Conservation (phyloP, 2,797 vertebrate genomes). For the Mastacembelus armatus region DNA sequence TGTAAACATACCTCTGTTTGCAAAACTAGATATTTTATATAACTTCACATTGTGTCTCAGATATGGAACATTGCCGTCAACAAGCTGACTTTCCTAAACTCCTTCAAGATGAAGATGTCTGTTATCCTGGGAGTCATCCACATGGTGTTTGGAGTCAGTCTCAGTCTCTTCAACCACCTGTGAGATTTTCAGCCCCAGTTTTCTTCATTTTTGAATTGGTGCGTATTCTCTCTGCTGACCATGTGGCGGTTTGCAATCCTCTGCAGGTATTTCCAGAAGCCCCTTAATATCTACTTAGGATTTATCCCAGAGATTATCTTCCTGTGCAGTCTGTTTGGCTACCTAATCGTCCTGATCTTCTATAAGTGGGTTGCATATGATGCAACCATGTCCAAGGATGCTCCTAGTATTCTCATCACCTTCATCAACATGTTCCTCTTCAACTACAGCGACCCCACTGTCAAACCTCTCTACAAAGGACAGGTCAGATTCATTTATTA, state of each 20-base stretch:
- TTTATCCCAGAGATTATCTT: slow-evolving; percentile 98
- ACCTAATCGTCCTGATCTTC: slow-evolving; percentile 93
- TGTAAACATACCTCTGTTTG: not conserved
- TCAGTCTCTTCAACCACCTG: slow-evolving; percentile 87
- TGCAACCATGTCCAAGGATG: slow-evolving; percentile 85
- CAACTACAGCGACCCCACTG: slow-evolving; percentile 87
- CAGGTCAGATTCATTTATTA: slow-evolving; percentile 84
- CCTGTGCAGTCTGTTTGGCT: slow-evolving; percentile 94
- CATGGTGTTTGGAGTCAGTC: slow-evolving; percentile 93
- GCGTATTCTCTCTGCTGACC: not conserved
- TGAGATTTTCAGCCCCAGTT: slow-evolving; percentile 46
- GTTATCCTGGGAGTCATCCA: slow-evolving; percentile 94
- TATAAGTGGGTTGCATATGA: slow-evolving; percentile 94
- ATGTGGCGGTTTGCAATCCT: not conserved
- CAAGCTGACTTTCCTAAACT: slow-evolving; percentile 97
- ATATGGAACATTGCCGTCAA: slow-evolving; percentile 97
- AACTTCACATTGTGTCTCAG: slow-evolving; percentile 68
- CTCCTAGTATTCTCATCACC: slow-evolving; percentile 96
- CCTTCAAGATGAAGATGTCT: slow-evolving; percentile 99
- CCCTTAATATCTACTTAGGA: slow-evolving; percentile 94
- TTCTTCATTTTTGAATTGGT: not conserved
- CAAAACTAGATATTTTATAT: not conserved
- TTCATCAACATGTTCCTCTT: slow-evolving; percentile 99
- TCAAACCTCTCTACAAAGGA: slow-evolving; percentile 89
- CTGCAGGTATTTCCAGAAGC: slow-evolving; percentile 95